A percentile compares a stretch with the other conserved stretches of the same genome.
Conservation (phyloP, 2,113 vertebrate genomes). For the Tupaia chinensis region DNA sequence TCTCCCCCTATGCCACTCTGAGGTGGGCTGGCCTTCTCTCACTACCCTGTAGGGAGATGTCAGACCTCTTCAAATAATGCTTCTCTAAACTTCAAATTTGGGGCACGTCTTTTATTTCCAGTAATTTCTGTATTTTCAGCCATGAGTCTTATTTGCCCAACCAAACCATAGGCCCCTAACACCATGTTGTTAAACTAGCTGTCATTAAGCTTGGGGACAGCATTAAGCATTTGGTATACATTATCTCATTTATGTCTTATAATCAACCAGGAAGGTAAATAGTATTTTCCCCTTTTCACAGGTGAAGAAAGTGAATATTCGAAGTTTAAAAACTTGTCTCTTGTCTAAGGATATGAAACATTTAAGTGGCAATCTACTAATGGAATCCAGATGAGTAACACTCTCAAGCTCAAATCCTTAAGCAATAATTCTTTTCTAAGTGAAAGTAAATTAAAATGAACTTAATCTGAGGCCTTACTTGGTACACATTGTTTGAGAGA, state of each 20-base stretch:
- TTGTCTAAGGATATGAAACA: neutral
- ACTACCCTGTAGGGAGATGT: neutral
- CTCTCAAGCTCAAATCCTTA: neutral
- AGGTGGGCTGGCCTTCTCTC: neutral
- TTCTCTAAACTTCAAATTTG: neutral
- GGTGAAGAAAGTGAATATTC: neutral
- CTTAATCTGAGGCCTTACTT: neutral
- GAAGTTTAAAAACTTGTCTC: neutral
- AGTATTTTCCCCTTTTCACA: neutral
- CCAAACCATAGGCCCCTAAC: neutral
- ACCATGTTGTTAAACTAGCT: neutral
- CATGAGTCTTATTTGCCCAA: neutral
- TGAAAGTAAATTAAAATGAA: constrained; percentile 52
- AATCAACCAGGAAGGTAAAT: neutral
- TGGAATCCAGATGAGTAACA: neutral
- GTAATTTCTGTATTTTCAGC: neutral
- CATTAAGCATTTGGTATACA: neutral
- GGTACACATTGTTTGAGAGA: neutral
- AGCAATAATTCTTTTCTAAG: neutral
- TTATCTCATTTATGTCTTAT: constrained; percentile 34
- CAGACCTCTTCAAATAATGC: neutral
- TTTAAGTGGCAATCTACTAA: neutral
- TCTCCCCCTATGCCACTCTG: neutral
- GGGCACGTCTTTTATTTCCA: neutral
- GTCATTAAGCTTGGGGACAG: neutral